Base-by-base conservation (phyloP, 1,140 invertebrate genomes). In the Drosophila ogumai region DNA sequence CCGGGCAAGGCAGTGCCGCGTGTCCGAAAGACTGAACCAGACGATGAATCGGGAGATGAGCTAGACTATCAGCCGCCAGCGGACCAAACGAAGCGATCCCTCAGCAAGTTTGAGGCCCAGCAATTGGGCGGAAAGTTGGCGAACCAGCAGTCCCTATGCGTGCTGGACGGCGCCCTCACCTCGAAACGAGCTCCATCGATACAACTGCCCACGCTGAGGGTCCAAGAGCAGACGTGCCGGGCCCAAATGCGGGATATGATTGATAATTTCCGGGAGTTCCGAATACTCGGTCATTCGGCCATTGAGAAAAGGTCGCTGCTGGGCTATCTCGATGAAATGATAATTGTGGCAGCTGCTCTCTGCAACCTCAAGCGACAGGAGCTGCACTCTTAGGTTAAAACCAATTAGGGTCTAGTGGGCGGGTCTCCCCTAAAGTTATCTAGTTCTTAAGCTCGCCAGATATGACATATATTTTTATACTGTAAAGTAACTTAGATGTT, bases 361-460 rank as follows among this genome's bases (percentile, higher is more conserved):
- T 87, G 74, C 19, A 92, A 92, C 73, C 61, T 92, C 19, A 88
- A 91, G 60, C 85, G 87, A 8, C 88, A 90, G 43, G 90, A 86
- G 43, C 34, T 60, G n/a, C 54, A 47, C 31, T 55, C 9, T 32
- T 54, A 63, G 36, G 6, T 40, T 25, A 36, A 28, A 4, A 19
- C 41, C 3, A 17, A 0, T 0, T 40, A 5, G 6, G 15, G 5
- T 6, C 43, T 10, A n/a, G n/a, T n/a, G 40, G n/a, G 15, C n/a
- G 41, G 40, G 57, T 52, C 75, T 76, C 75, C 64, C 88, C 77
- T 71, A 87, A 50, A 73, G 80, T 32, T 41, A 47, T 15, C 12
- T n/a, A 50, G 25, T n/a, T 28, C 12, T 0, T 44, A 15, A 31
- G 12, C 12, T 9, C 32, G 0, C 4, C 25, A 44, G 15, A 31